These are phyloP conservation scores for Catocala nupta DNA, from an alignment of 2,888 invertebrate genomes.

Conservation along the genomic window DNA sequence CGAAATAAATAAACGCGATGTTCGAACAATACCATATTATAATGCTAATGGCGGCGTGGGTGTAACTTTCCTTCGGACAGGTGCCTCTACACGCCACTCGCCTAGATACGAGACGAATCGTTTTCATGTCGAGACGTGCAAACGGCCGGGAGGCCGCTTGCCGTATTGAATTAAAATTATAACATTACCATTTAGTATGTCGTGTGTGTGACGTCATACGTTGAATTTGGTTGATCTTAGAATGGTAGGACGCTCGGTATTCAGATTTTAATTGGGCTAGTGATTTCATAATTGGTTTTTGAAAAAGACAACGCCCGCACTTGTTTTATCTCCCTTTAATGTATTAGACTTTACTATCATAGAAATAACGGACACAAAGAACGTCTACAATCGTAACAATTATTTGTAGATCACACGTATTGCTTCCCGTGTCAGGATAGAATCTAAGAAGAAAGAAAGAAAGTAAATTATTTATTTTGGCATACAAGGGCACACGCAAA, in stretches of 20 bases:
- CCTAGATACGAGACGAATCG: slow-evolving; percentile 39
- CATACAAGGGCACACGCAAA: too few relatives aligned
- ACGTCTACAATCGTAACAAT: too few relatives aligned
- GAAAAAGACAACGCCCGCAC: too few relatives aligned
- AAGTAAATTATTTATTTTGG: too few relatives aligned
- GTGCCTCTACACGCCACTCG: slow-evolving; percentile 15
- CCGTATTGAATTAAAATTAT: slow-evolving; percentile 14
- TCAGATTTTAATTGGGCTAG: not conserved
- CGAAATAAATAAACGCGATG: slow-evolving; percentile 16
- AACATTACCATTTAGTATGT: slow-evolving; percentile 9
- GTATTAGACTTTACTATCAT: too few relatives aligned
- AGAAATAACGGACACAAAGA: too few relatives aligned
- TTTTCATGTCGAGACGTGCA: slow-evolving; percentile 8
- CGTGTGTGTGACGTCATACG: slow-evolving; percentile 1
- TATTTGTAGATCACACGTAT: too few relatives aligned
- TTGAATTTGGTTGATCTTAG: not conserved
- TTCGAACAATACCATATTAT: slow-evolving; percentile 39
- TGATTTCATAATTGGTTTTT: too few relatives aligned
- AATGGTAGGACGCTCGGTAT: not conserved
- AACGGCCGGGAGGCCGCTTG: not conserved
- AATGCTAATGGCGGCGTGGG: slow-evolving; percentile 43
- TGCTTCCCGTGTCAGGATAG: too few relatives aligned
- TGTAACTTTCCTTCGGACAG: slow-evolving; percentile 47
- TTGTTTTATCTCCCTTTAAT: too few relatives aligned
- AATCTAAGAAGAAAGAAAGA: too few relatives aligned